Conservation (phyloP, 37 sponge, comb jelly and placozoan genomes). For the Tethya wilhelma region DNA sequence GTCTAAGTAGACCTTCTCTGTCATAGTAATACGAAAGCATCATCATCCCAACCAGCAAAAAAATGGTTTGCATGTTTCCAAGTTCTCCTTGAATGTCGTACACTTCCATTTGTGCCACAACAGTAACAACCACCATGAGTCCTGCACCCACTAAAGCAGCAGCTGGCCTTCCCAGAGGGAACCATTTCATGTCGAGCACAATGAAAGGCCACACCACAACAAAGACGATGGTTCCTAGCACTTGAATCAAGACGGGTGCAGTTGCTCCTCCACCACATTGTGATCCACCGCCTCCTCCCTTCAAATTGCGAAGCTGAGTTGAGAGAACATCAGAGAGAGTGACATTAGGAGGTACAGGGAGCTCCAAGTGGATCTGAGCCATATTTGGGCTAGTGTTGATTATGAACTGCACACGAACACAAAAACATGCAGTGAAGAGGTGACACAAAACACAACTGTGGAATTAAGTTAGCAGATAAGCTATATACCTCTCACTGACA, state of each 20-base stretch:
- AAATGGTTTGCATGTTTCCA: conserved; percentile 81
- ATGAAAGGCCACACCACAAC: conserved; percentile 89
- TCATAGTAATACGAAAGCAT: conserved; percentile 85
- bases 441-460: too few relatives aligned
- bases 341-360: too few relatives aligned
- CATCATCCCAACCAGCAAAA: conserved; percentile 91
- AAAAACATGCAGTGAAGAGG: too few relatives aligned
- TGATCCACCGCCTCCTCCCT: neutral
- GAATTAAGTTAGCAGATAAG: too few relatives aligned
- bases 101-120: conserved; percentile 70
- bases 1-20: conserved; percentile 73
- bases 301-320: too few relatives aligned
- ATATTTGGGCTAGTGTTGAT: too few relatives aligned
- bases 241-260: conserved; percentile 58
- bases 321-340: too few relatives aligned
- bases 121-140: conserved; percentile 73
- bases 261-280: conserved; percentile 14
- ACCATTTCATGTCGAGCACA: conserved; percentile 85
- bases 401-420: too few relatives aligned
- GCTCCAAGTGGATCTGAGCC: too few relatives aligned
- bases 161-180: conserved; percentile 80
- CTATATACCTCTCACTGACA: too few relatives aligned
- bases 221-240: conserved; percentile 71
- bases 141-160: conserved; percentile 77
- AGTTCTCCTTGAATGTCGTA: conserved; percentile 58